These are phyloP conservation scores for Cyphomyrmex costatus DNA, from an alignment of 1,140 invertebrate species.

Conservation along the genomic window DNA sequence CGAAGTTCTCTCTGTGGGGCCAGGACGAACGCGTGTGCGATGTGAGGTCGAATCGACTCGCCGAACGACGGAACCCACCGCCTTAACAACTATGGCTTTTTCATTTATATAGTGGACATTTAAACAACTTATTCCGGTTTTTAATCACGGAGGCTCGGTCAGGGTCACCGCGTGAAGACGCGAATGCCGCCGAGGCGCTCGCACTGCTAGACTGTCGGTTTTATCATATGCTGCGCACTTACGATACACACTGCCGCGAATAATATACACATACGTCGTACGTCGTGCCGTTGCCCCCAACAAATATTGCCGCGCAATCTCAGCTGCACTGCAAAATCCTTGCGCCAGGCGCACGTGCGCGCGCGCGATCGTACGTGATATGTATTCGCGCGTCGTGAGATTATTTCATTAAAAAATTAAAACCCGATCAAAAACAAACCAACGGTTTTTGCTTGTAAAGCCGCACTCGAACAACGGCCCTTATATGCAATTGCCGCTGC, in stretches of 20 bases:
- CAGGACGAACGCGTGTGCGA: conserved; percentile 55
- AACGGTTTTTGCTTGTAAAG: conserved; percentile 85
- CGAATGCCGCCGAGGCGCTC: conserved; percentile 86
- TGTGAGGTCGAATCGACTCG: conserved; percentile 60
- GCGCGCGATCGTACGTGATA: conserved; percentile 75
- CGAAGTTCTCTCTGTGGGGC: conserved; percentile 43
- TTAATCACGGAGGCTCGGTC: conserved; percentile 87
- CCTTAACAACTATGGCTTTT: conserved; percentile 85
- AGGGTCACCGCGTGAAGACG: conserved; percentile 84
- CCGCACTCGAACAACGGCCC: conserved; percentile 82
- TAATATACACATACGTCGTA: conserved; percentile 80
- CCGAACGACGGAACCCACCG: conserved; percentile 76
- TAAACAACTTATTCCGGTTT: conserved; percentile 88
- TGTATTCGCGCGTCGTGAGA: conserved; percentile 84
- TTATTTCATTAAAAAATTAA: conserved; percentile 88
- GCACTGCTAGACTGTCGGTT: conserved; percentile 87
- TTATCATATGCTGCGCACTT: conserved; percentile 86
- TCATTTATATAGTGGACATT: conserved; percentile 87
- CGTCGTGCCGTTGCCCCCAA: conserved; percentile 50
- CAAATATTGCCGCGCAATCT: conserved; percentile 18
- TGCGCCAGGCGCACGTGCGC: neutral
- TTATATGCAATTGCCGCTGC: conserved; percentile 78
- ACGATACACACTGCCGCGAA: conserved; percentile 84
- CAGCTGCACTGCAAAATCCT: conserved; percentile 4
- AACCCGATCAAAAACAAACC: conserved; percentile 86